phyloP scores from a whole-genome alignment of 2,888 invertebrate species.

The Dryadula phaetusa region DNA sequence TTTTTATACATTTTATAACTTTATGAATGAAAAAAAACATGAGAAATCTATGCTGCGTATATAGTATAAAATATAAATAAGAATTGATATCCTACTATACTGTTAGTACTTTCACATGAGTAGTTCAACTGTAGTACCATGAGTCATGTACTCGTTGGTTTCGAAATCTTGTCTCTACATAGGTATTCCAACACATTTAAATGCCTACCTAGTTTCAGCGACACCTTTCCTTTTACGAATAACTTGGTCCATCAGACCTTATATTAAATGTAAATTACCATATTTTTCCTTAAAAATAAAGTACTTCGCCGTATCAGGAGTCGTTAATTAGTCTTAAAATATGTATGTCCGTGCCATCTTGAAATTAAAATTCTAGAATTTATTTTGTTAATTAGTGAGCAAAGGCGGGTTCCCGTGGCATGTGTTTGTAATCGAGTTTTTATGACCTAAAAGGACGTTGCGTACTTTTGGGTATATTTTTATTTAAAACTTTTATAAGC shows the following conservation, averaged over 20 bases:
- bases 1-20: too few species aligned
- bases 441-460: constrained; percentile 16
- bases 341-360: constrained; percentile 30
- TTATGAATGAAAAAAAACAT: too few species aligned
- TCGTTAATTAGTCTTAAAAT: constrained; percentile 33
- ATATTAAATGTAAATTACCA: constrained; percentile 27
- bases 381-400: constrained; percentile 33
- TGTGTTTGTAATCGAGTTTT: constrained; percentile 23
- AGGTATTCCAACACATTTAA: neutral
- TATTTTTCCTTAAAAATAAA: constrained; percentile 26
- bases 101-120: neutral
- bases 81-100: too few species aligned
- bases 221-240: constrained; percentile 24
- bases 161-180: neutral
- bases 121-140: neutral
- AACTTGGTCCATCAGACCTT: constrained; percentile 32
- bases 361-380: constrained; percentile 35
- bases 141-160: neutral
- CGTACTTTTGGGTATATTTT: neutral
- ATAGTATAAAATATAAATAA: too few species aligned
- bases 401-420: neutral
- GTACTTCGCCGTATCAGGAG: constrained; percentile 20
- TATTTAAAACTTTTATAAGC: neutral
- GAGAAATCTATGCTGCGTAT: too few species aligned
- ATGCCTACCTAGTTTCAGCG: constrained; percentile 23